Evolutionary conservation across 1,140 invertebrate genomes (phyloP), one percentile per base, ranked within the genome.

Genomic region (Triops longicaudatus): DNA sequence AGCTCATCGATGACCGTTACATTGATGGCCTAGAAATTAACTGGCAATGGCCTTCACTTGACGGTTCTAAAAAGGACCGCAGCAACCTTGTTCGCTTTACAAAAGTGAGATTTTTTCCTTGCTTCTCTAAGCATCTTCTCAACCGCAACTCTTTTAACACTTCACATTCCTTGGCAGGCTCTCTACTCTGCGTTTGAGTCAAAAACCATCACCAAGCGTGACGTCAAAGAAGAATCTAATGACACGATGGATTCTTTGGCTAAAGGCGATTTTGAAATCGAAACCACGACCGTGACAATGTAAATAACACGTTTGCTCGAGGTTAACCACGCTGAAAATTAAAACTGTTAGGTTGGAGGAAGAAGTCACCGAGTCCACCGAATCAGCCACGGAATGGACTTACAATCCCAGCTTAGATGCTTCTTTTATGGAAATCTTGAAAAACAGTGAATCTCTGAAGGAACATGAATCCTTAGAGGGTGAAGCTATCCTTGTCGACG

Each of bases 1-100:
- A 44, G 44, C 78, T 79, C 72, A 73, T 80, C 27, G 43, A 73
- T 26, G 43, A 74, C 26, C 43, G 77, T 41, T 27, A 74, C 12
- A 76, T 81, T 27, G 79, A 81, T 63, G 80, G 80, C 9, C 42
- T 81, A 4, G 80, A 81, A 77, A 79, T 81, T 44, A 75, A 81
- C 72, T 81, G 80, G 80, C 77, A 79, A 31, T 80, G 79, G 80
- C 80, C 80, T 26, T 74, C 73, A 12, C 41, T 73, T 2, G 44
- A 74, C 26, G 79, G 78, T 28, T 77, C 77, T 1, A 27, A 73
- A 22, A 81, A 80, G 79, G 80, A 80, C 2, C 77, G 74, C 37
- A 76, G 77, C 1, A 78, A 80, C 37, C 75, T 81, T 28, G 79
- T 78, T 17, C 80, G 75, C 26, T 78, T 80, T 26, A 78, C 79